Percentiles rank a stretch among this genome's conserved stretches.
These are phyloP conservation scores for Syrphus vitripennis DNA, from an alignment of 2,888 invertebrate genomes.

Conservation along the genomic window DNA sequence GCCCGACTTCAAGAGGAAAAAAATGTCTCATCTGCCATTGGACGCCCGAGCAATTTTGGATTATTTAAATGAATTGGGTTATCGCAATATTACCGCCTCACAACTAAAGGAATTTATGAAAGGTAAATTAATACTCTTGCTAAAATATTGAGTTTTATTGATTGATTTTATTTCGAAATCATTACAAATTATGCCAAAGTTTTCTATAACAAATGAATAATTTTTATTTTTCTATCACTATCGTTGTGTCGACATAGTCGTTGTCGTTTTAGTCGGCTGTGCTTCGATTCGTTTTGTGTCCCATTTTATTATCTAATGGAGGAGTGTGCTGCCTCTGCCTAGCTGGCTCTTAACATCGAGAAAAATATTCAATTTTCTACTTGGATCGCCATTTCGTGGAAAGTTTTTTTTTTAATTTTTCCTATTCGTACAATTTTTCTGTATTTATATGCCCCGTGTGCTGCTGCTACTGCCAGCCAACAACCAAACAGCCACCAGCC, in stretches of 20 bases:
- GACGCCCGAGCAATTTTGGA: constrained; percentile 88
- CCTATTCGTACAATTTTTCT: constrained; percentile 39
- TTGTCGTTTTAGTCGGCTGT: neutral
- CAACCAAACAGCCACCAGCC: constrained; percentile 24
- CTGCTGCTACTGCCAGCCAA: constrained; percentile 10
- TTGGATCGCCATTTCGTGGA: constrained; percentile 69
- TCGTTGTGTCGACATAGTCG: constrained; percentile 6
- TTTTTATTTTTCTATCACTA: neutral
- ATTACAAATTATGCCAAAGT: constrained; percentile 28
- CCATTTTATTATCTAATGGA: constrained; percentile 68
- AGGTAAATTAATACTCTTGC: constrained; percentile 82
- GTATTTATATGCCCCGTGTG: constrained; percentile 56
- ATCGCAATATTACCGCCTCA: constrained; percentile 87
- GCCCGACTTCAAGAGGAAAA: constrained; percentile 61
- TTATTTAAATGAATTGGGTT: constrained; percentile 89
- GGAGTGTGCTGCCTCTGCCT: constrained; percentile 37
- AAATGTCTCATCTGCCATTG: constrained; percentile 81
- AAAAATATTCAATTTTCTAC: constrained; percentile 64
- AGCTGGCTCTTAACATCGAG: constrained; percentile 37
- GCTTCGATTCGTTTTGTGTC: constrained; percentile 36
- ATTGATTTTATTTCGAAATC: constrained; percentile 32
- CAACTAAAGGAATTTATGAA: constrained; percentile 90
- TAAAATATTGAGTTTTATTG: constrained; percentile 37
- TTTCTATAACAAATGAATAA: neutral
- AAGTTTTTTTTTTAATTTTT: constrained; percentile 45